phyloP scores from a whole-genome alignment of 2,113 vertebrate genomes.

The Sturnira hondurensis region DNA sequence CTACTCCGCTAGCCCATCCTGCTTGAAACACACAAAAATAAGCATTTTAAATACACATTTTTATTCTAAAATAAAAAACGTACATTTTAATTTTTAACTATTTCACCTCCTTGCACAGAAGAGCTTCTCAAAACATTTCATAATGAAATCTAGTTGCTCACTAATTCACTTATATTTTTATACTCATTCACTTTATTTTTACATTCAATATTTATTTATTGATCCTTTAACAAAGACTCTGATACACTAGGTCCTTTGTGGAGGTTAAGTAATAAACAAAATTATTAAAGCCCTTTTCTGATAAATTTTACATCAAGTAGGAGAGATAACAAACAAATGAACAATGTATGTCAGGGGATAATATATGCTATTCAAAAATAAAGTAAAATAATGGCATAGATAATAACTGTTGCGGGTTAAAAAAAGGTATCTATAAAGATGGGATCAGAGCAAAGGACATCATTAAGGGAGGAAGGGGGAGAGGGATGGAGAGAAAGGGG shows the following conservation, averaged over 20 bases:
- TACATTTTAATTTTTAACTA: not conserved
- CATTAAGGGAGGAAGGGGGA: not conserved
- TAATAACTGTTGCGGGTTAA: not conserved
- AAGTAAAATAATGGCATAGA: not conserved
- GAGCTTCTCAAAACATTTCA: not conserved
- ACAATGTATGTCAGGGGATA: not conserved
- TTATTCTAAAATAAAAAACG: no score
- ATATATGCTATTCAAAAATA: not conserved
- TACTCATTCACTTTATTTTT: not conserved
- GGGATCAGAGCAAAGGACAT: not conserved
- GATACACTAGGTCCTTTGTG: fast-evolving
- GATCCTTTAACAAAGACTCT: not conserved
- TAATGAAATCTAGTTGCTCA: not conserved
- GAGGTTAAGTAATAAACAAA: not conserved
- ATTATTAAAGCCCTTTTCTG: not conserved
- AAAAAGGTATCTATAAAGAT: not conserved
- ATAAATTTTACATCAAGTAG: not conserved
- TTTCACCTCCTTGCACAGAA: not conserved
- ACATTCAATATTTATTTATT: not conserved
- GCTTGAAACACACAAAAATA: not conserved
- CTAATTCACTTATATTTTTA: not conserved
- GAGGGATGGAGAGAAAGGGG: not conserved
- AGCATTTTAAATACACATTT: not conserved
- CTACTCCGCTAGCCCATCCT: not conserved
- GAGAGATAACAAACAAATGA: not conserved